Evolutionary conservation across 2,113 vertebrate genomes (phyloP).

Genomic region (Paracanthobrama guichenoti): DNA sequence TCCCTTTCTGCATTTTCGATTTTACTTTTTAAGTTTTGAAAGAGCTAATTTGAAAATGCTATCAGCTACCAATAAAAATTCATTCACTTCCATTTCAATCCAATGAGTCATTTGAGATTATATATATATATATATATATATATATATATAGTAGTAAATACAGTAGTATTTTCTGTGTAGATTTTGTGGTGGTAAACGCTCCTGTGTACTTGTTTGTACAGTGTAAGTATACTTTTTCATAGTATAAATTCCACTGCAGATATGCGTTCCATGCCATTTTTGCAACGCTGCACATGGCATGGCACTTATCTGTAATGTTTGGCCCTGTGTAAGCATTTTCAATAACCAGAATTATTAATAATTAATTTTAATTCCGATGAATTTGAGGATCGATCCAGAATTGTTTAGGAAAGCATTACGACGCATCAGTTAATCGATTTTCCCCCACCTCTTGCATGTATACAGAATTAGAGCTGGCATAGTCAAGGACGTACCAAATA

Average conservation of each 20-base stretch:
- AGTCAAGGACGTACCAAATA: neutral
- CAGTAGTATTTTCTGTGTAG: neutral
- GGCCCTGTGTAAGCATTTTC: constrained; percentile 13
- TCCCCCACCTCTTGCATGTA: neutral
- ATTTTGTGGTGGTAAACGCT: neutral
- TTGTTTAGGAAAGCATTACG: neutral
- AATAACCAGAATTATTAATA: constrained; percentile 23
- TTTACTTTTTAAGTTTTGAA: too few relatives aligned
- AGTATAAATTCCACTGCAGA: neutral
- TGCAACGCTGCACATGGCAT: neutral
- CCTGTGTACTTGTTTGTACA: constrained; percentile 11
- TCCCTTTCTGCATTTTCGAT: too few relatives aligned
- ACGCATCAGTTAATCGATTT: neutral
- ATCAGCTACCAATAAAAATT: neutral
- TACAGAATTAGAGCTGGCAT: neutral
- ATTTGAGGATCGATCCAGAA: constrained; percentile 4
- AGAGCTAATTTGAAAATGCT: neutral
- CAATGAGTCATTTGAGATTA: neutral
- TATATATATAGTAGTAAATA: too few relatives aligned
- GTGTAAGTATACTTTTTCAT: neutral
- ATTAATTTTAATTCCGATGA: neutral
- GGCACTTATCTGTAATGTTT: constrained; percentile 5
- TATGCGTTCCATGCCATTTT: neutral
- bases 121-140: neutral
- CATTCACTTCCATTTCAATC: neutral